Evolutionary conservation across 2,797 vertebrate genomes (phyloP), one percentile per base, ranked within the genome.

Genomic region (Poecile montanus): DNA sequence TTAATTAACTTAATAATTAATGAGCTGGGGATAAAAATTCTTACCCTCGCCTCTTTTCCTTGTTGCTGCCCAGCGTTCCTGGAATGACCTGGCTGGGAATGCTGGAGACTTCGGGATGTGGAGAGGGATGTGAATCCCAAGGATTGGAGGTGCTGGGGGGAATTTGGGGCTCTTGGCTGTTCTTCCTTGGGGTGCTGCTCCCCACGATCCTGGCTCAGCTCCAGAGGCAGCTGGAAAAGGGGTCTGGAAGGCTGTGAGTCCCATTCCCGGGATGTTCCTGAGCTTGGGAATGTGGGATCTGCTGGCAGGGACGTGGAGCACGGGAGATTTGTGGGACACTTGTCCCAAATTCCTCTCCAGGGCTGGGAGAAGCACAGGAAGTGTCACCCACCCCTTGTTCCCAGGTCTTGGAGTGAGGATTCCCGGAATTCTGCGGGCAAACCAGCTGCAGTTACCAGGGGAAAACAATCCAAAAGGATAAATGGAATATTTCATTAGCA

Each of bases 271-370:
- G 61, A 3, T 2, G 6, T 11, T 21, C 51, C 53, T 1, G 1
- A 48, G 44, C n/a, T 45, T 1, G 5, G 79, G 50, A 72, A 36
- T 5, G 0, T 0, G 30, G 48, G 70, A 50, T 20, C 34, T 38
- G 54, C 76, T 51, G 73, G 5, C 0, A 14, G 2, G 44, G 34
- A 8, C 0, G 0, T 13, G 66, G 66, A 38, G 7, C 22, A 9
- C 0, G 0, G 16, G 63, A 5, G 1, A 12, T 15, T 14, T 13
- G 16, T 13, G 73, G 65, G 87, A 66, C 7, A 0, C 4, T 30
- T 0, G 2, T 74, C 82, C 38, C 61, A 34, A 3, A 47, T 13
- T 13, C 53, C 15, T 7, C 40, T 14, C 2, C 1, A 32, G 61
- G 61, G 9, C 17, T 1, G 1, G 48, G 50, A 23, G 27, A 22